A percentile compares a stretch with the other conserved stretches of the same genome.
These are phyloP conservation scores for Calliopsis andreniformis DNA, from an alignment of 1,140 invertebrate genomes.

Conservation along the genomic window DNA sequence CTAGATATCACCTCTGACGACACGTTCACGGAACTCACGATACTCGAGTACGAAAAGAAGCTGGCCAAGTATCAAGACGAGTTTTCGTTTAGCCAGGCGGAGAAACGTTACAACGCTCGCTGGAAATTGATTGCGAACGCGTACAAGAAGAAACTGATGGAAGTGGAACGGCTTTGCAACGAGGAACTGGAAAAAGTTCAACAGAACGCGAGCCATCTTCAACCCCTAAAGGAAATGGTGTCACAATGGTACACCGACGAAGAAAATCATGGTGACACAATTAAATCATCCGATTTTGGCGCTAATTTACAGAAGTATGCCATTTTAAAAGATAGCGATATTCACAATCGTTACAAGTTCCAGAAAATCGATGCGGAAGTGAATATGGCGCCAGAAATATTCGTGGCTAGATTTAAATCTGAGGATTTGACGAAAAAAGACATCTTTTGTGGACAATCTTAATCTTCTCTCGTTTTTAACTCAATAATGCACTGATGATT, in stretches of 20 bases:
- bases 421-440: constrained; percentile 44
- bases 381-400: constrained; percentile 62
- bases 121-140: constrained; percentile 55
- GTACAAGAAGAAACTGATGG: constrained; percentile 58
- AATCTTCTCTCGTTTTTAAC: background rate
- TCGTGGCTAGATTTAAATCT: constrained; percentile 54
- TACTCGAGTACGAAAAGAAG: constrained; percentile 66
- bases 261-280: constrained; percentile 53
- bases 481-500: background rate
- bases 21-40: constrained; percentile 39
- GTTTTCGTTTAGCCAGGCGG: constrained; percentile 52
- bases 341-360: background rate
- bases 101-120: constrained; percentile 63
- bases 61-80: constrained; percentile 64
- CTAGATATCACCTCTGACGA: constrained; percentile 42
- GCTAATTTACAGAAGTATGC: background rate
- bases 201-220: constrained; percentile 55
- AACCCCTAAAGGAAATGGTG: constrained; percentile 60
- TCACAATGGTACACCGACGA: constrained; percentile 60
- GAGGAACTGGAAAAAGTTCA: constrained; percentile 66
- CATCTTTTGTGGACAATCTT: constrained; percentile 9
- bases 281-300: background rate
- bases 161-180: constrained; percentile 66
- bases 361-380: constrained; percentile 53
- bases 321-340: background rate